phyloP scores from a whole-genome alignment of 2,797 vertebrate genomes.

The Acanthurus lineatus region DNA sequence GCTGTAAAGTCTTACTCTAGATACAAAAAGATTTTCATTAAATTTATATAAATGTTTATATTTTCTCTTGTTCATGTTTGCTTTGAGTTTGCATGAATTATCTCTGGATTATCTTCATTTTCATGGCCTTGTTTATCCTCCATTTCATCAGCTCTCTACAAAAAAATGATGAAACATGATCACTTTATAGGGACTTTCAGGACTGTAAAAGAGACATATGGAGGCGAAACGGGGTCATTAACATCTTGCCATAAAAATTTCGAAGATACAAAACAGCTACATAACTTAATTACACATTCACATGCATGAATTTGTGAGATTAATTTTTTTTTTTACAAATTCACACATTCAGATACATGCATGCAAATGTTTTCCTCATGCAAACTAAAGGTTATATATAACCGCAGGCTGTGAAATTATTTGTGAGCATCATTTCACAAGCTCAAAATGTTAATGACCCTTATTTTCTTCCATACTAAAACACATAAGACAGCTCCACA shows the following conservation, averaged over 20 bases:
- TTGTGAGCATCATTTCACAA: too few relatives aligned
- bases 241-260: too few relatives aligned
- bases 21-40: background rate
- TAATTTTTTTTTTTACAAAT: too few relatives aligned
- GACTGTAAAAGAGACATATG: background rate
- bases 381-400: too few relatives aligned
- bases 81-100: background rate
- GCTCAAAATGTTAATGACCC: too few relatives aligned
- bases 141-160: background rate
- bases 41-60: background rate
- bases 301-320: too few relatives aligned
- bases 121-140: background rate
- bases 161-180: background rate
- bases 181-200: constrained; percentile 8
- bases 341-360: too few relatives aligned
- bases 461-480: constrained; percentile 3
- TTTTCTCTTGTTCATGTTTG: background rate
- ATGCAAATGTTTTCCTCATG: too few relatives aligned
- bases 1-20: background rate
- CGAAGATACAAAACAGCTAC: too few relatives aligned
- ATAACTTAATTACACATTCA: too few relatives aligned
- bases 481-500: constrained; percentile 3
- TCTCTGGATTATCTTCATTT: background rate
- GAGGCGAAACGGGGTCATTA: too few relatives aligned
- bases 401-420: too few relatives aligned